Evolutionary conservation across 2,888 invertebrate genomes (phyloP).

Genomic region (Apamea sordens): DNA sequence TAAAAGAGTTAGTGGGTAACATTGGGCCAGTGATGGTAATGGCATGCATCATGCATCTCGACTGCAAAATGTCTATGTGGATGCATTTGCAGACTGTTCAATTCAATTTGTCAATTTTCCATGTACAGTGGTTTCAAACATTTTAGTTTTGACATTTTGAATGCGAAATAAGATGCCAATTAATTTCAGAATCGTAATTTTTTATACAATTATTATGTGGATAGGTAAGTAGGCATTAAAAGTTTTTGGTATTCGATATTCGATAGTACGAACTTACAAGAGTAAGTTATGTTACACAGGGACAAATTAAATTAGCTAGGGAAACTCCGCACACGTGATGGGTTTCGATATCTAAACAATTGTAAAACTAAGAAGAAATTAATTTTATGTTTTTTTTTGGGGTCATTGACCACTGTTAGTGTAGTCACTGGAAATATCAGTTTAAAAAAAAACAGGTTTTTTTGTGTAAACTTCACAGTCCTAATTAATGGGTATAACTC

Average conservation of each 20-base stretch:
- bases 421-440: too few species aligned
- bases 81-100: background rate
- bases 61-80: background rate
- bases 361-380: too few species aligned
- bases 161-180: background rate
- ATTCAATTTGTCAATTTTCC: background rate
- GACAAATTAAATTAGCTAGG: too few species aligned
- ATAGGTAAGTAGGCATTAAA: background rate
- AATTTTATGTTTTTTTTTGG: too few species aligned
- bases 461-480: too few species aligned
- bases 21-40: background rate
- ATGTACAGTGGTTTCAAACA: background rate
- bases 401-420: too few species aligned
- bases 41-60: background rate
- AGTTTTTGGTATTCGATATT: background rate
- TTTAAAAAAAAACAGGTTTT: too few species aligned
- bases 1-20: background rate
- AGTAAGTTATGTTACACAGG: background rate
- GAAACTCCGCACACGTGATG: too few species aligned
- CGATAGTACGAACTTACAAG: background rate
- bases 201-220: background rate
- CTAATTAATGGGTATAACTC: too few species aligned
- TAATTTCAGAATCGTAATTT: background rate
- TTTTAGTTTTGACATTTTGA: background rate
- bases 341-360: too few species aligned